Conservation (phyloP, 2,113 vertebrate genomes). For the Erythrocercus mccallii region DNA sequence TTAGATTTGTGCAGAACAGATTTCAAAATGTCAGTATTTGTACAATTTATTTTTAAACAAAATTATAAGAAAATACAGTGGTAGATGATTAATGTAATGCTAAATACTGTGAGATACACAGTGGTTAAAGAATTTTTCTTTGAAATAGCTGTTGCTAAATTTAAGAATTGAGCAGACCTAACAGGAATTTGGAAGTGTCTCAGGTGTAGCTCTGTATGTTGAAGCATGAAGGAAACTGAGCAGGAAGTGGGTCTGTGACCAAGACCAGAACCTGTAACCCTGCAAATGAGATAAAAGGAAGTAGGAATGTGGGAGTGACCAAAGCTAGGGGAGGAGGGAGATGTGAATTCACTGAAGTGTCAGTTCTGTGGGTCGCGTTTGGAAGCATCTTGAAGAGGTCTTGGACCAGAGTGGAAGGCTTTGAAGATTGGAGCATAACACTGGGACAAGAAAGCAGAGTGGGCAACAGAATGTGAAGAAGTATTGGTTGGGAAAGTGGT, state of each 20-base stretch:
- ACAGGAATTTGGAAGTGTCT: not conserved
- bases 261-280: not conserved
- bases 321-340: not conserved
- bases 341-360: not conserved
- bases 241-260: not conserved
- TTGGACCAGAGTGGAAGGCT: not conserved
- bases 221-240: not conserved
- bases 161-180: not conserved
- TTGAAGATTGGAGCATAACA: not conserved
- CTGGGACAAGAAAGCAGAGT: not conserved
- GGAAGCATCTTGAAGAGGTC: not conserved
- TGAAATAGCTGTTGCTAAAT: not conserved
- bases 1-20: not conserved
- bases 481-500: not conserved
- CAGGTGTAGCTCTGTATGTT: not conserved
- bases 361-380: not conserved
- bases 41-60: not conserved
- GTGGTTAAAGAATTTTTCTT: not conserved
- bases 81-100: not conserved
- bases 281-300: not conserved
- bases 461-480: not conserved
- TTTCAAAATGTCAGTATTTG: not conserved
- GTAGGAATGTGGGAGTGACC: not conserved
- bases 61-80: not conserved
- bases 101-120: not conserved